Base-by-base conservation (phyloP, 2,888 invertebrate genomes). In the Meteorus cinctellus region DNA sequence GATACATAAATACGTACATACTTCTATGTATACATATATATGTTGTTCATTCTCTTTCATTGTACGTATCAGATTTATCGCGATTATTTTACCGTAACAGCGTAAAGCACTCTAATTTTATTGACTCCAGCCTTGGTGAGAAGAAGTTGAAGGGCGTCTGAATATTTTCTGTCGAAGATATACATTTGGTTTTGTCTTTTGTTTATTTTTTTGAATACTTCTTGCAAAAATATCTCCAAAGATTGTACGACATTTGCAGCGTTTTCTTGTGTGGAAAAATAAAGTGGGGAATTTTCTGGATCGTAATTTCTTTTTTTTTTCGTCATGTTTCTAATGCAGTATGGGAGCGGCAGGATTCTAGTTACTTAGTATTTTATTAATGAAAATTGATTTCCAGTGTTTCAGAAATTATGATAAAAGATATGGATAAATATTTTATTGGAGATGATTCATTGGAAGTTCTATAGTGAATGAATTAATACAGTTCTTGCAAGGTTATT, bases 101-200 rank as follows among this genome's bases (percentile, higher is more conserved):
- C 83, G 81, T 81, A 83, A 77, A 78, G 83, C 85, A 87, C 86
- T 87, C 82, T 77, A 81, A 82, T 84, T 83, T 83, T 84, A 84
- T 84, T 84, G 79, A 78, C 76, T 80, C 78, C 76, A 75, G 75
- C 76, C 77, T 74, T 72, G 75, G 66, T 74, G 72, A 48, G 31
- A 74, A 60, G 73, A 66, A 31, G 55, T 34, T 71, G 67, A 75
- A 67, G 68, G 68, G 68, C 68, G 51, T 68, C n/a, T 29, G 27
- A 41, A 41, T 27, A 24, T 70, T 16, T 59, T 59, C n/a, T 29
- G 48, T 24, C 34, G 16, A 60, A 59, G 55, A 59, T 31, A 34
- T 34, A 55, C 24, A 59, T 51, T 31, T 45, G 34, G 59, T 70
- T 55, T 59, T n/a, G 12, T 31, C n/a, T 29, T 31, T 19, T 68